phyloP scores from a whole-genome alignment of 2,888 invertebrate species.

The Dermolepida albohirtum region DNA sequence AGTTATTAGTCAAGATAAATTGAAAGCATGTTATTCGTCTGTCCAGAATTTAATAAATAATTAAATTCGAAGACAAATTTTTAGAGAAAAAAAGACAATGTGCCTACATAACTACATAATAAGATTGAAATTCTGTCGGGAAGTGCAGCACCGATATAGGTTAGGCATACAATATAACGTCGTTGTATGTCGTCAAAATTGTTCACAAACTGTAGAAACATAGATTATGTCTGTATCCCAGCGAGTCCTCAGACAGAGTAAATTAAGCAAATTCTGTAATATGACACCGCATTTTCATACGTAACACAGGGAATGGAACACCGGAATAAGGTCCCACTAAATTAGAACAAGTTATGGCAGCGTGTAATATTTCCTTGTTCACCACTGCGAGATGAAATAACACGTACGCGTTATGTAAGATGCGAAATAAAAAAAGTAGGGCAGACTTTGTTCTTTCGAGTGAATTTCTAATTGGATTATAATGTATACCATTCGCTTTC shows the following conservation, averaged over 20 bases:
- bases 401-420: conserved; percentile 14
- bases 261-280: conserved; percentile 31
- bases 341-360: conserved; percentile 26
- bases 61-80: too few relatives aligned
- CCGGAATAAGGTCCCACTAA: conserved; percentile 18
- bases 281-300: conserved; percentile 28
- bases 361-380: conserved; percentile 25
- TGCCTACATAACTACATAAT: neutral
- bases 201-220: conserved; percentile 1
- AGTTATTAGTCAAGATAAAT: too few relatives aligned
- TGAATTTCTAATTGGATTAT: conserved; percentile 26
- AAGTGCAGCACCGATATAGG: too few relatives aligned
- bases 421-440: neutral
- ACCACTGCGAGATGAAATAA: conserved; percentile 15
- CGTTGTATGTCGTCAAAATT: too few relatives aligned
- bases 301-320: conserved; percentile 11
- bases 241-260: neutral
- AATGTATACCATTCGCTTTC: conserved; percentile 16
- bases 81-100: too few relatives aligned
- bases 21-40: too few relatives aligned
- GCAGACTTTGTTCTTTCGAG: conserved; percentile 5
- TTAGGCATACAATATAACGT: too few relatives aligned
- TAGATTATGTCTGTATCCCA: conserved; percentile 6
- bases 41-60: too few relatives aligned
- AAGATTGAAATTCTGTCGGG: too few relatives aligned